Percentiles rank a stretch among this genome's conserved stretches.
Conservation (phyloP, 2,113 vertebrate species). For the Xiphias gladius region DNA sequence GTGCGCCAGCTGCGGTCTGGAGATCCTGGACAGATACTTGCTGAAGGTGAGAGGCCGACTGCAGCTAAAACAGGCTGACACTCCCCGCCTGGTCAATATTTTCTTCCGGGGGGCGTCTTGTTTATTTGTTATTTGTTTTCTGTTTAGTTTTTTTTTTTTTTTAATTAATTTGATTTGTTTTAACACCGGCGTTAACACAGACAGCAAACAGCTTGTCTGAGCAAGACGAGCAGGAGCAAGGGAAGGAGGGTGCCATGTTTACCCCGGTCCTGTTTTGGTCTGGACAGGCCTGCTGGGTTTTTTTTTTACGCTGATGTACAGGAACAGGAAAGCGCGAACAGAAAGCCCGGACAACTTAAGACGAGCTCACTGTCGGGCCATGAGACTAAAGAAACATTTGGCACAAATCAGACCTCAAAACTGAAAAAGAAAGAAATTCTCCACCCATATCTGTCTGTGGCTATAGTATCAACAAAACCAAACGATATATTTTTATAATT, state of each 20-base stretch:
- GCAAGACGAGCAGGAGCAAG: not conserved
- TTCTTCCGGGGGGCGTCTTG: not conserved
- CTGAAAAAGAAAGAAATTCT: not conserved
- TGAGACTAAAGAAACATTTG: not conserved
- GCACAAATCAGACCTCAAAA: not conserved
- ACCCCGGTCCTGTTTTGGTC: constrained; percentile 20
- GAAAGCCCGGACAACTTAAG: not conserved
- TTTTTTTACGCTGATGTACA: constrained; percentile 12
- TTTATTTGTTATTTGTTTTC: constrained; percentile 18
- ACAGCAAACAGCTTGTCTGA: not conserved
- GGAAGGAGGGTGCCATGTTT: constrained; percentile 23
- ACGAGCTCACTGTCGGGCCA: not conserved
- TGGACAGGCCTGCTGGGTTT: constrained; percentile 14
- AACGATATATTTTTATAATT: not conserved
- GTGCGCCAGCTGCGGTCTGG: constrained; percentile 96
- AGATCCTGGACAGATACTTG: constrained; percentile 96
- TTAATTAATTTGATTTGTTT: too few relatives aligned
- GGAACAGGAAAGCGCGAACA: too few relatives aligned
- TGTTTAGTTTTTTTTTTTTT: not conserved
- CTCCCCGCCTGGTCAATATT: not conserved
- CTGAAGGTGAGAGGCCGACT: constrained; percentile 89
- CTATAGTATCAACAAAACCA: too few relatives aligned
- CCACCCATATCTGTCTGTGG: too few relatives aligned
- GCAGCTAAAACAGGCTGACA: not conserved
- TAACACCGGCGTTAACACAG: not conserved